Percentiles rank a stretch among this genome's conserved stretches.
These are phyloP conservation scores for Argyrosomus japonicus DNA, from an alignment of 2,113 vertebrate genomes.

Conservation along the genomic window DNA sequence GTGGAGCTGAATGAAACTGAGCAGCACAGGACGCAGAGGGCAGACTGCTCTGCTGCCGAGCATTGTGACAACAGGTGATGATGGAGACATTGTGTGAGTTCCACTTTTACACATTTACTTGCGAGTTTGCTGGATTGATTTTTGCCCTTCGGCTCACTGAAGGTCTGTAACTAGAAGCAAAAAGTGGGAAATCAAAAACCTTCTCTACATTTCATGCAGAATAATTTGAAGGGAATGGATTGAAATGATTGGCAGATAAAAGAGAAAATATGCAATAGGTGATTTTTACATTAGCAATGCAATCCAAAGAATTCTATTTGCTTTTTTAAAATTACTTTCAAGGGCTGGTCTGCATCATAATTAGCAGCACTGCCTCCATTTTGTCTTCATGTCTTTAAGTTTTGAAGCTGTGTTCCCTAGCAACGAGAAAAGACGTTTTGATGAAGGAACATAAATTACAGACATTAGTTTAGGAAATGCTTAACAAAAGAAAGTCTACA, in stretches of 20 bases:
- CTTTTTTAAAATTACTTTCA: too few species aligned
- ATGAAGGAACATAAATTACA: too few species aligned
- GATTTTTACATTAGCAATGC: not conserved
- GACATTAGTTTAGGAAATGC: too few species aligned
- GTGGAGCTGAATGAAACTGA: constrained; percentile 21
- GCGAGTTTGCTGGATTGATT: constrained; percentile 15
- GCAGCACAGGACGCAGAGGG: constrained; percentile 29
- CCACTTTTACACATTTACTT: constrained; percentile 1
- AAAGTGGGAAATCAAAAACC: too few species aligned
- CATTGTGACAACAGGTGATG: constrained; percentile 40
- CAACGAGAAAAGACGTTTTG: too few species aligned
- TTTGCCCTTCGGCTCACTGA: not conserved
- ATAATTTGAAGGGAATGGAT: not conserved
- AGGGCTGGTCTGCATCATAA: too few species aligned
- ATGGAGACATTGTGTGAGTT: constrained; percentile 29
- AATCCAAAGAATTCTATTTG: too few species aligned
- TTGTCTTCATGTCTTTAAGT: too few species aligned
- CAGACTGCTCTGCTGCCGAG: constrained; percentile 21
- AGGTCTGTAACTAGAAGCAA: not conserved
- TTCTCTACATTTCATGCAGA: not conserved
- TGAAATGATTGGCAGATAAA: not conserved
- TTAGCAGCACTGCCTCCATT: too few species aligned
- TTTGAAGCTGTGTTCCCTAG: too few species aligned
- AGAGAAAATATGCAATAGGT: not conserved
- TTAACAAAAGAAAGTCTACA: too few species aligned